Evolutionary conservation across 1,140 invertebrate species (phyloP).

Genomic region (Drusus annulatus): DNA sequence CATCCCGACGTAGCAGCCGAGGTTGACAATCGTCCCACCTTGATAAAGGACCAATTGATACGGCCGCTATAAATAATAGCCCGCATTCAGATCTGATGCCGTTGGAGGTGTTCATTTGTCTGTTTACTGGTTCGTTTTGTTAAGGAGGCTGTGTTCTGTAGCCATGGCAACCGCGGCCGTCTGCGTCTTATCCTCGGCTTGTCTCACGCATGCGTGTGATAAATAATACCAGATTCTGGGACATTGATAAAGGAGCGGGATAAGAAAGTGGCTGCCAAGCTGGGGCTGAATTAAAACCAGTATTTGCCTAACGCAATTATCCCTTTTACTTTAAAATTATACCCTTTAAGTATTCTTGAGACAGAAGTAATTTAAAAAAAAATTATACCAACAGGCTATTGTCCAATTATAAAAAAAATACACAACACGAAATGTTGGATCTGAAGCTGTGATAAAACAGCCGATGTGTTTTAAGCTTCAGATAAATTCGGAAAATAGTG

Average conservation of each 20-base stretch:
- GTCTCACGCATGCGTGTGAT: conserved; percentile 45
- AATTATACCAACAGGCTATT: too few relatives aligned
- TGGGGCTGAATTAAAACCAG: background rate
- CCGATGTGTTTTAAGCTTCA: too few relatives aligned
- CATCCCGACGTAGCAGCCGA: too few relatives aligned
- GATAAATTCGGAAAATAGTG: too few relatives aligned
- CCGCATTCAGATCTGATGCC: too few relatives aligned
- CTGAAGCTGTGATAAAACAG: too few relatives aligned
- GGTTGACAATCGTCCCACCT: background rate
- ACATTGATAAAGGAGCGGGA: conserved; percentile 50
- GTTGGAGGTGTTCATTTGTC: conserved; percentile 5
- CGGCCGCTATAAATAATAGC: background rate
- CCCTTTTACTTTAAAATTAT: too few relatives aligned
- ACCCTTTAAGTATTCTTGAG: too few relatives aligned
- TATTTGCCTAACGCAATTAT: background rate
- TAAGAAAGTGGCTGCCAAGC: conserved; percentile 12
- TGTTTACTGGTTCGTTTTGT: conserved; percentile 41
- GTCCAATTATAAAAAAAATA: too few relatives aligned
- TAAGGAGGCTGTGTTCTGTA: conserved; percentile 20
- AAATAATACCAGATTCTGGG: conserved; percentile 51
- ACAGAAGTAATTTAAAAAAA: too few relatives aligned
- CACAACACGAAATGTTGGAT: too few relatives aligned
- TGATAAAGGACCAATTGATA: background rate
- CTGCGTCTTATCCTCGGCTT: conserved; percentile 37
- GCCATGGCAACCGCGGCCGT: conserved; percentile 15